phyloP scores from a whole-genome alignment of 2,113 vertebrate species.

The Illadopsis cleaveri region DNA sequence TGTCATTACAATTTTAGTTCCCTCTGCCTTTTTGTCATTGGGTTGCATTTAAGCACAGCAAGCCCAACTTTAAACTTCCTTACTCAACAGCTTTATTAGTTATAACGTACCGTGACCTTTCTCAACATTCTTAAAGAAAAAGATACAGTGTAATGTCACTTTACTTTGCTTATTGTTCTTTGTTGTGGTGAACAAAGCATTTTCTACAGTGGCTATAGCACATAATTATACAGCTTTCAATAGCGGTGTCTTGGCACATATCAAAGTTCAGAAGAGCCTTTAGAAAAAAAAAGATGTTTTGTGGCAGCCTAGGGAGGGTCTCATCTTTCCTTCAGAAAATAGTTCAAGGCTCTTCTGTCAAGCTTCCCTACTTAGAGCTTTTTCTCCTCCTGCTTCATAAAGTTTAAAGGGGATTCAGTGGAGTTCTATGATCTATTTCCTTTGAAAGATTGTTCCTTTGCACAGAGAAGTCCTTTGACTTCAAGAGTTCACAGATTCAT shows the following conservation, averaged over 20 bases:
- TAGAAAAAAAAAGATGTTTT: slow-evolving; percentile 92
- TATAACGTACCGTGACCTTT: slow-evolving; percentile 79
- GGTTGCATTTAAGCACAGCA: slow-evolving; percentile 77
- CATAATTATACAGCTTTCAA: slow-evolving; percentile 88
- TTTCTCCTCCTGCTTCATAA: slow-evolving; percentile 89
- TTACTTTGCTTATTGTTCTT: slow-evolving; percentile 87
- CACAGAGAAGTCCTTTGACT: slow-evolving; percentile 86
- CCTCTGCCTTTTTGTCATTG: slow-evolving; percentile 78
- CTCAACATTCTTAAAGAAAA: slow-evolving; percentile 86
- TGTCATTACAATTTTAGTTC: slow-evolving; percentile 76
- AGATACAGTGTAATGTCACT: slow-evolving; percentile 83
- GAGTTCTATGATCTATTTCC: slow-evolving; percentile 88
- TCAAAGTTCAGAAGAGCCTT: slow-evolving; percentile 87
- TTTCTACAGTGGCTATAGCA: slow-evolving; percentile 84
- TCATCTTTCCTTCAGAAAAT: slow-evolving; percentile 95
- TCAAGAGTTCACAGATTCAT: slow-evolving; percentile 88
- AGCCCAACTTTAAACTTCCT: slow-evolving; percentile 82
- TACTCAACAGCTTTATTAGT: slow-evolving; percentile 85
- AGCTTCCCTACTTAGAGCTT: slow-evolving; percentile 86
- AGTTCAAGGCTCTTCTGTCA: slow-evolving; percentile 96
- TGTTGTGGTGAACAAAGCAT: slow-evolving; percentile 85
- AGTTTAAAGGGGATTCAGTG: slow-evolving; percentile 92
- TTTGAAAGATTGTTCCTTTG: slow-evolving; percentile 86
- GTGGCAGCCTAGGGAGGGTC: slow-evolving; percentile 92
- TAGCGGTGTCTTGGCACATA: slow-evolving; percentile 85